Base-by-base conservation (phyloP, 2,797 vertebrate species). In the Ataeniobius toweri region DNA sequence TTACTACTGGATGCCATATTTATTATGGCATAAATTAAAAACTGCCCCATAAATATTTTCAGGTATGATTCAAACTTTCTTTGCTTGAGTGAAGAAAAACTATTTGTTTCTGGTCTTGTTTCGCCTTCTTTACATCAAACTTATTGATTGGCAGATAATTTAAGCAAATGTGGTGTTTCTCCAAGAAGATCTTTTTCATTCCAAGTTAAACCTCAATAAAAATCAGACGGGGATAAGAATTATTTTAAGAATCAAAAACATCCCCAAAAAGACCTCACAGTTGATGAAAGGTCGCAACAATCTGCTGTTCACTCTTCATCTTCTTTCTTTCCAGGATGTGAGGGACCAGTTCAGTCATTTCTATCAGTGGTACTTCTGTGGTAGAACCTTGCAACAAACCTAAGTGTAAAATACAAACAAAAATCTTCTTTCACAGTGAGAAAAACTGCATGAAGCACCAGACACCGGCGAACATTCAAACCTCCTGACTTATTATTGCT, bases 401-500 rank as follows among this genome's bases (percentile, higher is more conserved):
- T 8, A 22, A 73, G 36, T 24, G 48, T 26, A 67, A 31, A 31
- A 67, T 70, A 78, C 76, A 53, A 56, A 24, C 22, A 51, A 61
- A 12, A 39, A 46, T 0, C 80, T 63, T 56, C 51, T 41, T 80
- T 73, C 56, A 67, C 59, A 81, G 44, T 26, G 65, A 77, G 14
- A 79, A 36, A 68, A 65, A 55, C 51, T 44, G 67, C 3, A 24
- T 13, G 4, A 48, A 20, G 26, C 5, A 58, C 51, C 48, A 53
- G 65, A 77, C 74, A 46, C 74, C 28, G 26, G 28, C 59, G 28
- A 67, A 79, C 71, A 79, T 77, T 83, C 73, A 78, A 50, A 81
- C 51, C 36, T 41, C 59, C 6, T 31, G 82, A 13, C 55, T 82
- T 77, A 70, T 86, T 83, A 81, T 88, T 92, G 83, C 88, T 85